phyloP scores from a whole-genome alignment of 2,797 vertebrate species.

The Pitangus sulphuratus region DNA sequence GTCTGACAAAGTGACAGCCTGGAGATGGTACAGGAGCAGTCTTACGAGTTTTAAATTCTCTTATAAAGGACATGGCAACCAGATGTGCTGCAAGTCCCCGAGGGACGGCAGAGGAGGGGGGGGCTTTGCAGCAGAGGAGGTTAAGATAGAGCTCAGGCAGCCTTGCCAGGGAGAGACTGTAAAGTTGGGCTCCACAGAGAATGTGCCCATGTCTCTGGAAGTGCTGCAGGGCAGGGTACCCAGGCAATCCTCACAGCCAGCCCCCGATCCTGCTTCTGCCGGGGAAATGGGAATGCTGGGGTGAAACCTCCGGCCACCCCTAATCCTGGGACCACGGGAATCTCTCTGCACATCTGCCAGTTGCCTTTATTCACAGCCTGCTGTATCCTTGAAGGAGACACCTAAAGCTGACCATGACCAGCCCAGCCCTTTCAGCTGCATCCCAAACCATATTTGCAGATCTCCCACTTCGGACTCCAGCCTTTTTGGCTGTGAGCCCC shows the following conservation, averaged over 20 bases:
- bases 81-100: background rate
- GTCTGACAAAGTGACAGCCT: background rate
- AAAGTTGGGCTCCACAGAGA: background rate
- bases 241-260: background rate
- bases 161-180: background rate
- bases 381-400: background rate
- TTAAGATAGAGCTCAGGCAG: background rate
- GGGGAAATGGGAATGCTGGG: rapidly evolving
- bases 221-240: rapidly evolving
- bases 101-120: background rate
- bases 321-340: rapidly evolving
- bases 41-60: background rate
- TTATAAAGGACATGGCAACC: background rate
- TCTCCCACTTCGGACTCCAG: background rate
- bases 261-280: background rate
- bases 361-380: background rate
- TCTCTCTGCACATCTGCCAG: background rate
- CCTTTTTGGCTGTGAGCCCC: background rate
- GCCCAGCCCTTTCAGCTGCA: background rate
- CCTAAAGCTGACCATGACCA: background rate
- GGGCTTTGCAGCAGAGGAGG: background rate
- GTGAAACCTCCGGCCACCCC: background rate
- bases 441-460: background rate
- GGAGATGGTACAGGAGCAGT: background rate
- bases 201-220: rapidly evolving